Percentiles rank a stretch among this genome's conserved stretches.
These are phyloP conservation scores for Eudasyphora cyanicolor DNA, from an alignment of 2,888 invertebrate species.

Conservation along the genomic window DNA sequence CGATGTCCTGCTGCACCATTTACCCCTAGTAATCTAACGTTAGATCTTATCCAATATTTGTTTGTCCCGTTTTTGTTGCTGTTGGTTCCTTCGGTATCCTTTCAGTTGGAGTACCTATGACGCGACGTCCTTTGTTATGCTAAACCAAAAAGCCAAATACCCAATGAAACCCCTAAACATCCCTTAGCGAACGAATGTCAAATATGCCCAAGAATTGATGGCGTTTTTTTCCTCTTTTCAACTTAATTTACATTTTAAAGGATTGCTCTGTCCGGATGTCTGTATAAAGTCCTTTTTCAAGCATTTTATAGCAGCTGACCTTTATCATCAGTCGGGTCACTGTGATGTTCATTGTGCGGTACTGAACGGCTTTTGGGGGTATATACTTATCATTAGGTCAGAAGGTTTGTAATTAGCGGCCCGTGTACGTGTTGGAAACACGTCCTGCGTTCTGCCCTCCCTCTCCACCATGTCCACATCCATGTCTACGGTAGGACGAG, in stretches of 20 bases:
- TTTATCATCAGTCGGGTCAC: slow-evolving; percentile 61
- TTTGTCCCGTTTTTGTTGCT: slow-evolving; percentile 15
- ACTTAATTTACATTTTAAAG: slow-evolving; percentile 65
- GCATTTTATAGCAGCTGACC: slow-evolving; percentile 59
- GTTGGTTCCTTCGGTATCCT: background rate
- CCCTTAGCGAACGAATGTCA: slow-evolving; percentile 13
- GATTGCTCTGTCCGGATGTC: slow-evolving; percentile 43
- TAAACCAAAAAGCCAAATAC: slow-evolving; percentile 52
- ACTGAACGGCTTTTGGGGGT: slow-evolving; percentile 2
- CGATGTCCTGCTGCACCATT: slow-evolving; percentile 59
- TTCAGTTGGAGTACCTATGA: slow-evolving; percentile 22
- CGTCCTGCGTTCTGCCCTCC: slow-evolving; percentile 17
- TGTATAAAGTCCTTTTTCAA: slow-evolving; percentile 37
- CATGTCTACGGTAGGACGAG: too few species aligned
- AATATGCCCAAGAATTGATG: background rate
- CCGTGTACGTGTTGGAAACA: slow-evolving; percentile 55
- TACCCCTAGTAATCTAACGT: slow-evolving; percentile 59
- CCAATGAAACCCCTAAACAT: slow-evolving; percentile 11
- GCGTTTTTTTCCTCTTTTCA: slow-evolving; percentile 27
- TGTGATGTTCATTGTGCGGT: slow-evolving; percentile 23
- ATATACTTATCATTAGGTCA: slow-evolving; percentile 65
- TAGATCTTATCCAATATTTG: slow-evolving; percentile 62
- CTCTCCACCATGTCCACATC: background rate
- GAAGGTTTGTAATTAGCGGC: slow-evolving; percentile 65
- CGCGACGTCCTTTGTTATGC: slow-evolving; percentile 50